Percentiles rank a stretch among this genome's conserved stretches.
phyloP scores from a whole-genome alignment of 2,113 vertebrate species.

The Coptodon rendalli region DNA sequence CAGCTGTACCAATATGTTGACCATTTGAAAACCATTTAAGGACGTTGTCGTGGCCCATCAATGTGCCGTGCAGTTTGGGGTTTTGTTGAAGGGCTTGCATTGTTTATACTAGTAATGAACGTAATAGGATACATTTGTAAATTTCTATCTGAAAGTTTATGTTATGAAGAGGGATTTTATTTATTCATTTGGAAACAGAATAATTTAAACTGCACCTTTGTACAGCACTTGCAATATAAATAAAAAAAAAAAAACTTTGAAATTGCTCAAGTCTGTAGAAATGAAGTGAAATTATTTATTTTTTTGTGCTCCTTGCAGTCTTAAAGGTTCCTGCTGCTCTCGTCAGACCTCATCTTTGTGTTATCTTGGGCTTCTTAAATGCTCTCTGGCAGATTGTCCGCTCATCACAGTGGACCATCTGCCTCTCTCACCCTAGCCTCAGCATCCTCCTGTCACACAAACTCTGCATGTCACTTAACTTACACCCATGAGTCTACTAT shows the following conservation, averaged over 20 bases:
- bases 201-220: constrained; percentile 62
- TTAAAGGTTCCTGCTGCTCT: background rate
- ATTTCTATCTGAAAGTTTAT: constrained; percentile 44
- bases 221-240: constrained; percentile 76
- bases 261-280: constrained; percentile 10
- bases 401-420: background rate
- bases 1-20: constrained; percentile 41
- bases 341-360: background rate
- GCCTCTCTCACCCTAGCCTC: background rate
- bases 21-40: background rate
- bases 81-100: constrained; percentile 35
- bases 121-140: constrained; percentile 44
- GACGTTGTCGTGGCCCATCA: background rate
- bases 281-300: background rate
- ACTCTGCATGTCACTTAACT: background rate
- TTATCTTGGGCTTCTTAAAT: background rate
- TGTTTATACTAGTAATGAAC: constrained; percentile 25
- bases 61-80: constrained; percentile 22
- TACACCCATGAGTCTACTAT: background rate
- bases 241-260: constrained; percentile 65
- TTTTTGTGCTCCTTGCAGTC: background rate
- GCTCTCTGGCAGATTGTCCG: background rate
- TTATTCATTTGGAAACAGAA: constrained; percentile 62
- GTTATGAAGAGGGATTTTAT: constrained; percentile 43
- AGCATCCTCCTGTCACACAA: background rate